Percentiles rank a stretch among this genome's conserved stretches.
Conservation (phyloP, 2,888 invertebrate genomes). For the Steromphala cineraria region DNA sequence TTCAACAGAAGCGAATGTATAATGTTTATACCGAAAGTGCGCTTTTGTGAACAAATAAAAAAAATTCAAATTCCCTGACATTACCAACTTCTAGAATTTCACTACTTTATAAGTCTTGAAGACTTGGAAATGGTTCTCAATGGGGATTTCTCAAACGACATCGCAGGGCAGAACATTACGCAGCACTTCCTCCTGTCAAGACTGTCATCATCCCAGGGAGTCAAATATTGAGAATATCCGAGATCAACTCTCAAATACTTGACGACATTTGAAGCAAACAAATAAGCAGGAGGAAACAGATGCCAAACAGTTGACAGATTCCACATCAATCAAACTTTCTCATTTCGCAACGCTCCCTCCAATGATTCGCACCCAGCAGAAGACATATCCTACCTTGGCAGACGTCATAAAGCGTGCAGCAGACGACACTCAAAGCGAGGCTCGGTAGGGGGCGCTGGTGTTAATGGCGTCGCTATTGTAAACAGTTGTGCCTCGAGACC, state of each 20-base stretch:
- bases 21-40: no score
- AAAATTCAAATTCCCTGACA: no score
- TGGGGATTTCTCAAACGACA: no score
- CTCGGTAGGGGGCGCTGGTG: constrained; percentile 3
- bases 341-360: constrained; percentile 12
- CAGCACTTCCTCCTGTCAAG: no score
- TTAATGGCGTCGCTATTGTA: neutral
- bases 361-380: constrained; percentile 5
- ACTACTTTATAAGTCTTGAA: no score
- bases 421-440: neutral
- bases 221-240: no score
- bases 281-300: neutral
- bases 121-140: no score
- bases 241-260: neutral
- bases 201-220: no score
- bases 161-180: no score
- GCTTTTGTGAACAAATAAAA: no score
- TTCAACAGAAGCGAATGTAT: no score
- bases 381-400: constrained; percentile 13
- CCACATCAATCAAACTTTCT: constrained; percentile 12
- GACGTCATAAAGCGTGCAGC: constrained; percentile 16
- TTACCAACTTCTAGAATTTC: no score
- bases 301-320: constrained; percentile 9
- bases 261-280: neutral
- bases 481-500: neutral